Evolutionary conservation across 2,797 vertebrate genomes (phyloP).

Genomic region (Martes flavigula): DNA sequence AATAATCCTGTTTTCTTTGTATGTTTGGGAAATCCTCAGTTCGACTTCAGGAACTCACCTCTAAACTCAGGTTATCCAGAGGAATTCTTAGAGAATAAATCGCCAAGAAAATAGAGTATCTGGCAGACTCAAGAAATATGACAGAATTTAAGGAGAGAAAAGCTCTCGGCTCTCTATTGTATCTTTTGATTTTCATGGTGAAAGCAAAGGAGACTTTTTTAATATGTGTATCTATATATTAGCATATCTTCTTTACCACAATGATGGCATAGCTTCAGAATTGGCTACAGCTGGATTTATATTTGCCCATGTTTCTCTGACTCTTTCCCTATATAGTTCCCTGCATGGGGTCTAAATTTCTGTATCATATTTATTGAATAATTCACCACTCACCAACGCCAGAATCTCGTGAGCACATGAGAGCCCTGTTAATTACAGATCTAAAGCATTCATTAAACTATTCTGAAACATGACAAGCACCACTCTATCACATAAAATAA

Average conservation of each 20-base stretch:
- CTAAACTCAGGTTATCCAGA: neutral
- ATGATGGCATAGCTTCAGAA: neutral
- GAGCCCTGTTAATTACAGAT: conserved; percentile 22
- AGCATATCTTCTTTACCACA: neutral
- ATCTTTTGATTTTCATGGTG: conserved; percentile 6
- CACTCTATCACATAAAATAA: conserved; percentile 41
- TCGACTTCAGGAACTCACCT: neutral
- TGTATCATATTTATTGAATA: neutral
- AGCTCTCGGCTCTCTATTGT: neutral
- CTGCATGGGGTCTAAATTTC: neutral
- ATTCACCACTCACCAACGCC: neutral
- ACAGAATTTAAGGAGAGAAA: neutral
- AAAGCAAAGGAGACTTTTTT: neutral
- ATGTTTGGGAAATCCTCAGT: neutral
- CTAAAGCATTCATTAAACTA: conserved; percentile 40
- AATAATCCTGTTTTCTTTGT: neutral
- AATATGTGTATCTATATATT: neutral
- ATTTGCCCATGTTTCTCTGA: neutral
- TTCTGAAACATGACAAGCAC: conserved; percentile 32
- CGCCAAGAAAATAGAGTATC: neutral
- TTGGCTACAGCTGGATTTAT: neutral
- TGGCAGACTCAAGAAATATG: neutral
- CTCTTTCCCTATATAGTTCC: neutral
- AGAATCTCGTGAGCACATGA: neutral
- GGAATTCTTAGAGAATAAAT: neutral